Conservation (phyloP, 2,113 vertebrate species). For the Vulpes vulpes region DNA sequence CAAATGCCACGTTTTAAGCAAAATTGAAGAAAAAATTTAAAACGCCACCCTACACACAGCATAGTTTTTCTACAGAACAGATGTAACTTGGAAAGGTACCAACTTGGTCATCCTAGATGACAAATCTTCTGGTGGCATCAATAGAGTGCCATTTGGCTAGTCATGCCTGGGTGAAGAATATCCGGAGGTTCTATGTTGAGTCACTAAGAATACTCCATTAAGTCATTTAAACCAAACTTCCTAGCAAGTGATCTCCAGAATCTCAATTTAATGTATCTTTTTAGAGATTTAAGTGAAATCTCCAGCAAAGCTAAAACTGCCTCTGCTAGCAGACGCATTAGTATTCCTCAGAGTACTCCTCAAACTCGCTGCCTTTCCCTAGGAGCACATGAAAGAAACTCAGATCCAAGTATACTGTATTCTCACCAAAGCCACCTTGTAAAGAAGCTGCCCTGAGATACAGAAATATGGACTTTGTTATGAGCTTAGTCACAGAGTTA, state of each 20-base stretch:
- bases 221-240: slow-evolving; percentile 24
- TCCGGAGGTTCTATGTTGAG: neutral
- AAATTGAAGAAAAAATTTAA: neutral
- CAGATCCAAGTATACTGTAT: neutral
- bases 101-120: neutral
- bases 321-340: slow-evolving; percentile 19
- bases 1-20: neutral
- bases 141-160: slow-evolving; percentile 52
- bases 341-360: slow-evolving; percentile 8
- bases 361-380: slow-evolving; percentile 36
- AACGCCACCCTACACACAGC: neutral
- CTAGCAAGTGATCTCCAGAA: slow-evolving; percentile 12
- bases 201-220: neutral
- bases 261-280: neutral
- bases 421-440: slow-evolving; percentile 17
- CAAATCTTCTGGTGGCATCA: slow-evolving; percentile 22
- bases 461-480: neutral
- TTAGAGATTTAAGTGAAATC: neutral
- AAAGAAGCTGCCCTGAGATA: neutral
- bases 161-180: neutral
- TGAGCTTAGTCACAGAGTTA: neutral
- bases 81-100: slow-evolving; percentile 50
- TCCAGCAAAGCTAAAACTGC: neutral
- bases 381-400: slow-evolving; percentile 43
- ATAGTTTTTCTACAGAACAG: neutral